phyloP scores from a whole-genome alignment of 2,888 invertebrate genomes.

The Bedellia somnulentella region DNA sequence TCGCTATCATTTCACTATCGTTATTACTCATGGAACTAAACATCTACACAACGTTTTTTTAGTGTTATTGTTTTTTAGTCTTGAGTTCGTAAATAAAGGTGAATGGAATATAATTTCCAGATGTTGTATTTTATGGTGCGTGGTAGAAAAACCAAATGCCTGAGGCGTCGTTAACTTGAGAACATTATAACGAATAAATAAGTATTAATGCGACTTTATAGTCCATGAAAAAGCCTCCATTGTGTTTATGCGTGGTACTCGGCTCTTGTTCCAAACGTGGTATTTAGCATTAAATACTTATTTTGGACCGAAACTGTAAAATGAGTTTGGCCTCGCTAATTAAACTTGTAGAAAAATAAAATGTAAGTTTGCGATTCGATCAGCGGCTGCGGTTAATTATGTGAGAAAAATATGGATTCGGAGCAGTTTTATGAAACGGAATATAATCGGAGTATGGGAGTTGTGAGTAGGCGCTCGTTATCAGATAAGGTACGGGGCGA shows the following conservation, averaged over 20 bases:
- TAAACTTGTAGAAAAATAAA: conserved; percentile 6
- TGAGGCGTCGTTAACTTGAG: conserved; percentile 51
- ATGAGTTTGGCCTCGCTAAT: conserved; percentile 11
- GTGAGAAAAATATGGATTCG: no score
- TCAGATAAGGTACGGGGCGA: conserved; percentile 33
- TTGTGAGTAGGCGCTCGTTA: conserved; percentile 18
- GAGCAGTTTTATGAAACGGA: background rate
- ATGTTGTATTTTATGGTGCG: conserved; percentile 49
- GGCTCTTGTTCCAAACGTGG: conserved; percentile 26
- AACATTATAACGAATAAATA: conserved; percentile 57
- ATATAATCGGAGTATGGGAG: background rate
- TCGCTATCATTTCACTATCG: no score
- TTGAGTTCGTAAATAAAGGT: conserved; percentile 32
- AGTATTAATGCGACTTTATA: conserved; percentile 51
- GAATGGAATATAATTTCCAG: conserved; percentile 23
- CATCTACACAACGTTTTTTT: no score
- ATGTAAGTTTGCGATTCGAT: no score
- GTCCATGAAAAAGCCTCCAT: conserved; percentile 51
- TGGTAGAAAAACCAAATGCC: conserved; percentile 44
- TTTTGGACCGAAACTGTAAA: conserved; percentile 16
- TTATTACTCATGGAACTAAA: no score
- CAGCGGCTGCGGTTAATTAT: no score
- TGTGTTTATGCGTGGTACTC: conserved; percentile 29
- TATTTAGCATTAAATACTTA: conserved; percentile 27
- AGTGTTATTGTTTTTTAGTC: conserved; percentile 24